Evolutionary conservation across 1,140 invertebrate genomes (phyloP).

Genomic region (Drosophila nigrodunni): DNA sequence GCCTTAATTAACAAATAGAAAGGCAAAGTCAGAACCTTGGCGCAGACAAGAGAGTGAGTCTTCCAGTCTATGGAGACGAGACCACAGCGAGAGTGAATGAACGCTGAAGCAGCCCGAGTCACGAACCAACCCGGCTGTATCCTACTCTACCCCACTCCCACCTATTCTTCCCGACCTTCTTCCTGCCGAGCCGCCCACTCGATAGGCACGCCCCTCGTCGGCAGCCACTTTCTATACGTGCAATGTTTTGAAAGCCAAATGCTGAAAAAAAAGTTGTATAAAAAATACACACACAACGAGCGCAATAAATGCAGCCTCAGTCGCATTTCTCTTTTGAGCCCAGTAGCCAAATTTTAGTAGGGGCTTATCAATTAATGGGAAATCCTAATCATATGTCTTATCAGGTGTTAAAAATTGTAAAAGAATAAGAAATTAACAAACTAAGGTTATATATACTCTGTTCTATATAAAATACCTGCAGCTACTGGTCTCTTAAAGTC

Average conservation of each 20-base stretch:
- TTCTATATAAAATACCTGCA: too few relatives aligned
- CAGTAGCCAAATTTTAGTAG: too few relatives aligned
- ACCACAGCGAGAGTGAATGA: conserved; percentile 65
- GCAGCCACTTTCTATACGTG: conserved; percentile 74
- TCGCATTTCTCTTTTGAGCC: conserved; percentile 33
- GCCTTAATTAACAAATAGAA: conserved; percentile 81
- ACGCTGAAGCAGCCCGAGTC: conserved; percentile 70
- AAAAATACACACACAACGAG: conserved; percentile 44
- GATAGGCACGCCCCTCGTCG: conserved; percentile 55
- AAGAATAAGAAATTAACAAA: too few relatives aligned
- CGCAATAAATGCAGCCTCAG: conserved; percentile 75
- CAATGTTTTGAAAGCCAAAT: conserved; percentile 78
- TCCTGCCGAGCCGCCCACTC: conserved; percentile 26
- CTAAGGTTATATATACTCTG: too few relatives aligned
- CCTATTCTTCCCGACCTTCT: neutral
- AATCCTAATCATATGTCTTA: too few relatives aligned
- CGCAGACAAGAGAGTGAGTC: conserved; percentile 54
- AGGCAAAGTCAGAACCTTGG: conserved; percentile 74
- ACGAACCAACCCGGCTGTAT: neutral
- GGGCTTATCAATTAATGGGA: too few relatives aligned
- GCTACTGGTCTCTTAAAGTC: too few relatives aligned
- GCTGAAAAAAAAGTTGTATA: conserved; percentile 41
- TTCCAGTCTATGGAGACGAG: conserved; percentile 9
- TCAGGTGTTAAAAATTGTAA: too few relatives aligned
- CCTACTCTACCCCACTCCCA: neutral